These are phyloP conservation scores for Alethe diademata DNA, from an alignment of 2,113 vertebrate genomes.

Conservation along the genomic window DNA sequence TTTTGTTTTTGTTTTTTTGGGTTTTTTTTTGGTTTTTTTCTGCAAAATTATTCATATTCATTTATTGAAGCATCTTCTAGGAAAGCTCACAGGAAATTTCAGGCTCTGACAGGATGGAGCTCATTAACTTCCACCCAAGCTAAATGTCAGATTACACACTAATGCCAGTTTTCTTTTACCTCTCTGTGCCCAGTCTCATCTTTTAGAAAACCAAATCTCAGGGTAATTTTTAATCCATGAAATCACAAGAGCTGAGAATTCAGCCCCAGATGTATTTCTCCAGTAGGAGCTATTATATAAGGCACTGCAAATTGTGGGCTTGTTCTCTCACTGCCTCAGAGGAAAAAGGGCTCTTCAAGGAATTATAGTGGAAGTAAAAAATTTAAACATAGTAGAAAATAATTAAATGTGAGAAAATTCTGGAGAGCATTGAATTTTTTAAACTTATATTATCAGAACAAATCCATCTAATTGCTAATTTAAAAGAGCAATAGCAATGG, in stretches of 20 bases:
- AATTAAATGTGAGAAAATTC: neutral
- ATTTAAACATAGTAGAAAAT: neutral
- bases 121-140: constrained; percentile 33
- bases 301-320: neutral
- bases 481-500: neutral
- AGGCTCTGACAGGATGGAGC: constrained; percentile 7
- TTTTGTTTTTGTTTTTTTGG: neutral
- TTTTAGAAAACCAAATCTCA: neutral
- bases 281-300: neutral
- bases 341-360: neutral
- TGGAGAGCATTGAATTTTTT: neutral
- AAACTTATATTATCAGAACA: neutral
- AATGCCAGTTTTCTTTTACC: constrained; percentile 15
- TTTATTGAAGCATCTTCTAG: constrained; percentile 30
- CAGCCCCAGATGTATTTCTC: neutral
- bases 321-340: neutral
- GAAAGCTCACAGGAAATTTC: constrained; percentile 9
- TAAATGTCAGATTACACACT: constrained; percentile 35
- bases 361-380: neutral
- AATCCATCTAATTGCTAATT: neutral
- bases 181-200: neutral
- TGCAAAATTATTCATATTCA: constrained; percentile 1
- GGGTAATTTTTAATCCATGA: constrained; percentile 5
- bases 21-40: neutral
- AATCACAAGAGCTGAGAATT: neutral